phyloP scores from a whole-genome alignment of 2,888 invertebrate species.

The Sphinx pinastri region DNA sequence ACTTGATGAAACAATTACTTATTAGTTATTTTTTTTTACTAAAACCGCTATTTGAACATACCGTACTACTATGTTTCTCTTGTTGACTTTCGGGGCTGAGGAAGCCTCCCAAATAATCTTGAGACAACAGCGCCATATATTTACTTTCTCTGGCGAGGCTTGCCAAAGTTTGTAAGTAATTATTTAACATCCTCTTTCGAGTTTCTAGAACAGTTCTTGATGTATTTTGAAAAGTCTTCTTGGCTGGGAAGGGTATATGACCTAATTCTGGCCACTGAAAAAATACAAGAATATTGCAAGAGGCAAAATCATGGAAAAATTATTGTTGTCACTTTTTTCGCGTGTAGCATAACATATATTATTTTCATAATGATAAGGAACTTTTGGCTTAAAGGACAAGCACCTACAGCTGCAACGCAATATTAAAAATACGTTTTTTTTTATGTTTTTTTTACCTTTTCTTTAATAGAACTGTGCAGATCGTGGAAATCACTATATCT shows the following conservation, averaged over 20 bases:
- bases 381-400: background rate
- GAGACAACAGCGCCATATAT: conserved; percentile 68
- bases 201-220: conserved; percentile 93
- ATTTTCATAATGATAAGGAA: no score
- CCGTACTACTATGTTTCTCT: conserved; percentile 74
- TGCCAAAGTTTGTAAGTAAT: conserved; percentile 88
- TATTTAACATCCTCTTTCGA: conserved; percentile 91
- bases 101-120: conserved; percentile 75
- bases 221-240: conserved; percentile 97
- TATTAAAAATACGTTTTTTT: no score
- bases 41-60: conserved; percentile 39
- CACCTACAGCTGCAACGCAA: background rate
- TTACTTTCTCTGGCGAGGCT: conserved; percentile 66
- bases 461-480: conserved; percentile 91
- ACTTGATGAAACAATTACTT: no score
- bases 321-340: no score
- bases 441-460: conserved; percentile 76
- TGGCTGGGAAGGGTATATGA: conserved; percentile 93
- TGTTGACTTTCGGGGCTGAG: conserved; percentile 74
- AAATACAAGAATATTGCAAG: background rate
- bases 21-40: no score
- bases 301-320: no score
- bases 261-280: conserved; percentile 90
- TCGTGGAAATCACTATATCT: conserved; percentile 97
- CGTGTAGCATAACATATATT: background rate